These are phyloP conservation scores for Yponomeuta sedellus DNA, from an alignment of 2,888 invertebrate genomes.

Conservation along the genomic window DNA sequence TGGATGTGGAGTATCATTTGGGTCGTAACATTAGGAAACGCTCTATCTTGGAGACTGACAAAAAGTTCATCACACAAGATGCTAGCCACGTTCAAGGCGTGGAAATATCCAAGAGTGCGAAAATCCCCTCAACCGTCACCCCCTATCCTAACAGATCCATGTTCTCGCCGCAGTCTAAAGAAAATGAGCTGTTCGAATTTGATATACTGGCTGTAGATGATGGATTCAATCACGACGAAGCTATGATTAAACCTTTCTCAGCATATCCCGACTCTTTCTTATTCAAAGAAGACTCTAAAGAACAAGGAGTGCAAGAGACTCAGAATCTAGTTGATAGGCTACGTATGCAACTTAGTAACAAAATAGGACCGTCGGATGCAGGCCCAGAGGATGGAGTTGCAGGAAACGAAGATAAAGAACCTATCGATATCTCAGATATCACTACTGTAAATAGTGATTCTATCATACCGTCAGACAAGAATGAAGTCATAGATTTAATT, in stretches of 20 bases:
- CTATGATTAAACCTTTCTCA: slow-evolving; percentile 78
- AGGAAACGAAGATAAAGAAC: slow-evolving; percentile 24
- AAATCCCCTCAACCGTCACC: slow-evolving; percentile 61
- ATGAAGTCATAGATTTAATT: background rate
- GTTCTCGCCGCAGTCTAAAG: slow-evolving; percentile 81
- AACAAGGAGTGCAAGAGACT: slow-evolving; percentile 87
- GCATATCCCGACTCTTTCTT: slow-evolving; percentile 79
- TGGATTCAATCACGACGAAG: slow-evolving; percentile 39
- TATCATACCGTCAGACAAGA: background rate
- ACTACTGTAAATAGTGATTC: slow-evolving; percentile 25
- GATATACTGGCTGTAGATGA: slow-evolving; percentile 80
- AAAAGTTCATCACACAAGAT: slow-evolving; percentile 59
- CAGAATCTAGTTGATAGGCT: slow-evolving; percentile 89
- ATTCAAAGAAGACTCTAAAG: slow-evolving; percentile 87
- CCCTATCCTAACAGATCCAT: slow-evolving; percentile 77
- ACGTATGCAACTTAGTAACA: slow-evolving; percentile 81
- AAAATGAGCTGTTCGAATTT: slow-evolving; percentile 79
- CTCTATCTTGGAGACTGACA: slow-evolving; percentile 53
- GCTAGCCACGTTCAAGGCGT: slow-evolving; percentile 63
- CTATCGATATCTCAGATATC: slow-evolving; percentile 28
- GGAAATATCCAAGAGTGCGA: slow-evolving; percentile 67
- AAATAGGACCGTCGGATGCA: slow-evolving; percentile 75
- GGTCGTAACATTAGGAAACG: slow-evolving; percentile 47
- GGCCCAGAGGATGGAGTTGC: slow-evolving; percentile 11
- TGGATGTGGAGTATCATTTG: slow-evolving; percentile 50